Percentiles rank a stretch among this genome's conserved stretches.
phyloP scores from a whole-genome alignment of 2,113 vertebrate species.

The Stigmatopora argus region DNA sequence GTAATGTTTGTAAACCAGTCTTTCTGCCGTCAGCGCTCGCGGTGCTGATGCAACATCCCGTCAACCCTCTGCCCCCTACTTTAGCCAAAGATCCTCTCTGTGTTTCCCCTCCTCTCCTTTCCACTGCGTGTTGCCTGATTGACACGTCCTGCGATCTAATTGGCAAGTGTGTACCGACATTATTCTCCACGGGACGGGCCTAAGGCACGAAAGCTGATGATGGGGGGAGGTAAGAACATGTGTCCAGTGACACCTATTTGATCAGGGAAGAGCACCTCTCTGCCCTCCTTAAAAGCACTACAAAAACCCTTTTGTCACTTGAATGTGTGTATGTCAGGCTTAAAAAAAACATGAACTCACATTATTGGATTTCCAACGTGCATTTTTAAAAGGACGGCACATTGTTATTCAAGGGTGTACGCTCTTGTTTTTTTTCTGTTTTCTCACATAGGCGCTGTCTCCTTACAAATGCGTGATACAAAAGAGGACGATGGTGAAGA shows the following conservation, averaged over 20 bases:
- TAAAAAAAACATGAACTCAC: not conserved
- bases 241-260: not conserved
- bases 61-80: not conserved
- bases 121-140: constrained; percentile 50
- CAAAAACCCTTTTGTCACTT: constrained; percentile 2
- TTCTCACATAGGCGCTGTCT: constrained; percentile 50
- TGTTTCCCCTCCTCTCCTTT: constrained; percentile 14
- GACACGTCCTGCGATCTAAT: constrained; percentile 64
- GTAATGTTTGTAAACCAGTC: constrained; percentile 43
- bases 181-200: constrained; percentile 54
- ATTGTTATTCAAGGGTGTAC: constrained; percentile 47
- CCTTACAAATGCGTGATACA: constrained; percentile 29
- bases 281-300: not conserved
- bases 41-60: constrained; percentile 49
- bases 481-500: constrained; percentile 10
- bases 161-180: constrained; percentile 54
- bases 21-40: constrained; percentile 48
- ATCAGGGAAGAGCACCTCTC: not conserved
- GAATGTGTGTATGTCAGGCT: not conserved
- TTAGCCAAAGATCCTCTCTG: constrained; percentile 31
- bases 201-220: constrained; percentile 20
- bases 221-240: not conserved
- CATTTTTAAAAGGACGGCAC: constrained; percentile 11
- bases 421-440: constrained; percentile 41
- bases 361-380: not conserved